Base-by-base conservation (phyloP, 2,888 invertebrate species). In the Chorisops tibialis region DNA sequence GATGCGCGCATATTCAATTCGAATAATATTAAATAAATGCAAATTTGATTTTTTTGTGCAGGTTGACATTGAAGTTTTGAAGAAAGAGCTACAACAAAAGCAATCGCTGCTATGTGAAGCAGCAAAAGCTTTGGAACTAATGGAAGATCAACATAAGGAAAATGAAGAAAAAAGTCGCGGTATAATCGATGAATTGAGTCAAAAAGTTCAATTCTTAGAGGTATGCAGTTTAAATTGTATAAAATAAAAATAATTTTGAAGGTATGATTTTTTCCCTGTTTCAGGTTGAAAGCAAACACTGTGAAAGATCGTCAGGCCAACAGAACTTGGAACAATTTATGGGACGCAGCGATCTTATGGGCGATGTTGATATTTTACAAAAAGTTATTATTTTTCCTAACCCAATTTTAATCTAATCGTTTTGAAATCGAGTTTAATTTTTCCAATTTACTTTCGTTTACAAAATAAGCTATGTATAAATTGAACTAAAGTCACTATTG, bases 51-150 rank as follows among this genome's bases (percentile, higher is more conserved):
- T 43, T 24, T 18, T 45, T 18, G 19, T 35, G 41, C 78, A 89
- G 85, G 87, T 91, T 12, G 88, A 91, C 78, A 83, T 87, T 50
- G 90, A 90, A 74, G 85, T 87, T 71, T 73, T 91, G 63, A 84
- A 85, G 67, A 86, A 88, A 69, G 91, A 93, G 69, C 75, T 93
- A 2, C 81, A 83, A 50, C 89, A 93, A 73, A 93, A 93, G 76
- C 91, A 93, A 72, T 89, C 90, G 71, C 81, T 94, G 64, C 81
- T 95, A 18, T 87, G 87, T 69, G 90, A 92, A 68, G 94, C 94
- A 0, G 91, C 91, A 4, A 88, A 87, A 75, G 92, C 91, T 0
- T 86, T 92, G 72, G 87, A 88, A 68, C 81, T 88, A 38, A 82
- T 90, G 71, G 91, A 91, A 77, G 67, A 83, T 80, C 72, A 83